Base-by-base conservation (phyloP, 1,140 invertebrate species). In the Liolophura sinensis region DNA sequence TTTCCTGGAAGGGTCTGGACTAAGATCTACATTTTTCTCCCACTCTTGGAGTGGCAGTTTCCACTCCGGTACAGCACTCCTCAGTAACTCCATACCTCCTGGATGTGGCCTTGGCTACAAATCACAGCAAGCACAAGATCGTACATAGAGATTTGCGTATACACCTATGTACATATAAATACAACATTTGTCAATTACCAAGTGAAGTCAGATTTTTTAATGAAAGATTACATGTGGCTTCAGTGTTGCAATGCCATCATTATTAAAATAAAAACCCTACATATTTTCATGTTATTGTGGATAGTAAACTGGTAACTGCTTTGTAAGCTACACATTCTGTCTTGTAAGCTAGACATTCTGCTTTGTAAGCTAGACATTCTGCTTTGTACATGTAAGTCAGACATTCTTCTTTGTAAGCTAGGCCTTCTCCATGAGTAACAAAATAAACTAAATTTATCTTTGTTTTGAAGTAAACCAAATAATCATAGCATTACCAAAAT, bases 71-170 rank as follows among this genome's bases (percentile, higher is more conserved):
- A 83, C 60, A 12, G 73, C 62, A 1, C 31, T 40, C 58, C 78
- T 76, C 59, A 84, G 60, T 51, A 83, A 69, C 6, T 79, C 74
- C 83, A 84, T 5, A 83, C 73, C 62, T 84, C 81, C 59, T 69
- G 64, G 46, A 80, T 74, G 62, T 83, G 77, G 15, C 80, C 78
- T 63, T 78, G 76, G 64, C 81, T 84, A 64, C 7, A 72, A 65
- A 60, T 27, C 48, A 24, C 24, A 18, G n/a, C 20, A 47, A 59
- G 57, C 15, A 59, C 57, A 59, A 16, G 12, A 27, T 22, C 24
- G 20, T 31, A 3, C 1, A 60, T 24, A 18, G 0, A 60, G 46
- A 24, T 40, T 3, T 20, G 12, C 51, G 7, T 54, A 54, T 20
- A 54, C 12, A n/a, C 7, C 3, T 20, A 24, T 7, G 51, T 20